Base-by-base conservation (phyloP, 2,797 vertebrate species). In the Rhinella marina region DNA sequence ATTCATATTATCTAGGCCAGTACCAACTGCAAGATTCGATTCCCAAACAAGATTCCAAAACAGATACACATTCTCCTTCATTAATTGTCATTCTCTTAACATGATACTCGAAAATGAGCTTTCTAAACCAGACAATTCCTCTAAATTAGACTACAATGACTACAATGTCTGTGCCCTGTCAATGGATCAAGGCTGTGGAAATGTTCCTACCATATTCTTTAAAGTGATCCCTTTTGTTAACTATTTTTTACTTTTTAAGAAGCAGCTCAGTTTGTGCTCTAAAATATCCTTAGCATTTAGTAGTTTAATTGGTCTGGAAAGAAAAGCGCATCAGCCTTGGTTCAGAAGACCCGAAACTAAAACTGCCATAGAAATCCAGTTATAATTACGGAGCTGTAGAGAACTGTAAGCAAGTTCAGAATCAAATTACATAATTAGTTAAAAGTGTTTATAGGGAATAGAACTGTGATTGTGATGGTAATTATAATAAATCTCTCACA, bases 351-450 rank as follows among this genome's bases (percentile, higher is more conserved):
- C 52, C 79, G 29, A 57, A 16, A 25, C 19, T 29, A 59, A 50
- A 88, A 50, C 59, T 85, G 87, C 68, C 87, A 88, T 59, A 86
- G 50, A 64, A 66, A 29, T 86, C 50, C 12, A 32, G 77, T 54
- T 48, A 78, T 50, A 82, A 85, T 27, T 75, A 73, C 66, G 76
- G 48, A 88, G 23, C 83, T 81, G 87, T 85, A 76, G 78, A 85
- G 54, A 79, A 62, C 25, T 52, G 72, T 50, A 75, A 54, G 48
- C 57, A 85, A 81, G 52, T 88, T 88, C 76, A 75, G 17, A 62
- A 81, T 88, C 25, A 25, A 27, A 62, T 76, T 57, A 32, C 11
- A 85, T 85, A 80, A 88, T 88, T 85, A 76, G 66, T 54, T 23
- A 54, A 61, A 88, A 62, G 10, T 73, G 16, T 72, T 81, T 59